Conservation (phyloP, 2,797 vertebrate species). For the Artibeus lituratus region DNA sequence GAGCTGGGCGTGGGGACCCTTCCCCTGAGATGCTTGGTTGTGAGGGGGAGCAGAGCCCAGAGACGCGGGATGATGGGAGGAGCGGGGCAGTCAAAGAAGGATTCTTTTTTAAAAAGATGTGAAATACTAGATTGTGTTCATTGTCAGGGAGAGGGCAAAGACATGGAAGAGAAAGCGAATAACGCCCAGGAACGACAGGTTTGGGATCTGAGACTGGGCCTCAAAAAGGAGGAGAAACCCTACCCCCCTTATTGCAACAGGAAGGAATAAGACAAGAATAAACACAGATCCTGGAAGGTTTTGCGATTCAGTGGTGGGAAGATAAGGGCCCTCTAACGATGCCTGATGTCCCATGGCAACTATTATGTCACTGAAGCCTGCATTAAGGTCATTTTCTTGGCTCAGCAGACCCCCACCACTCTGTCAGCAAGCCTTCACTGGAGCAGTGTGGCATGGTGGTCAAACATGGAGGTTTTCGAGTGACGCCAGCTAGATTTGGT, state of each 20-base stretch:
- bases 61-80: not conserved
- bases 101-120: not conserved
- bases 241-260: not conserved
- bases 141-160: not conserved
- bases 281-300: not conserved
- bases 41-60: not conserved
- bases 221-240: not conserved
- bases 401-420: not conserved
- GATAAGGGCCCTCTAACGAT: not conserved
- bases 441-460: not conserved
- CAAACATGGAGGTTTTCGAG: not conserved
- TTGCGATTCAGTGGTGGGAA: not conserved
- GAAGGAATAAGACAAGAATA: not conserved
- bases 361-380: not conserved
- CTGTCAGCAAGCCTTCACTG: not conserved
- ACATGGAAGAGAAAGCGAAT: not conserved
- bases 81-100: not conserved
- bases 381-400: not conserved
- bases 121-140: not conserved
- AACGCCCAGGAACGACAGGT: not conserved
- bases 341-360: not conserved
- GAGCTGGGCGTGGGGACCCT: not conserved
- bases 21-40: not conserved
- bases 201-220: not conserved
- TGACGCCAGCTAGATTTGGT: not conserved